Evolutionary conservation across 1,140 invertebrate species (phyloP), one percentile per base, ranked within the genome.

Genomic region (Brachionus rotundiformis): DNA sequence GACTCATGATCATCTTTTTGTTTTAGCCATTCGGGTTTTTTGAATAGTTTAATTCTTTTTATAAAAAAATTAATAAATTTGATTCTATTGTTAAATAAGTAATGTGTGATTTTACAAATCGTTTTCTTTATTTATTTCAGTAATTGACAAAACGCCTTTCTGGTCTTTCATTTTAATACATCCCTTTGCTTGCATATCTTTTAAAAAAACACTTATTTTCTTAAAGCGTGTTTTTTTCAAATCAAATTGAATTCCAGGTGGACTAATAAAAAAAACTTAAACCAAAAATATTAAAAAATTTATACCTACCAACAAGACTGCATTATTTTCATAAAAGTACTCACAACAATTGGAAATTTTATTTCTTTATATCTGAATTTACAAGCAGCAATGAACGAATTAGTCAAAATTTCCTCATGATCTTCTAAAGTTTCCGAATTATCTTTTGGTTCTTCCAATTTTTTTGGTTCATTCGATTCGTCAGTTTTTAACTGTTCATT

Each of bases 301-400:
- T 1, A 25, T 23, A 8, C 47, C 54, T 54, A 79, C 76, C 76
- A 79, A 54, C 76, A 79, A 4, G 76, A 33, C 31, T 79, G 76
- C 47, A 79, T 79, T 29, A n/a, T 79, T 79, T 79, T 79, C 33
- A 63, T 79, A 79, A 79, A 79, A 27, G 76, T 79, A 25, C 76
- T 79, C n/a, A 79, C 54, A 10, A 79, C 49, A 8, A 79, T 8
- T 8, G 76, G 76, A 29, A 79, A 25, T 54, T 79, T 79, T 11
- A 79, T 33, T 54, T 79, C 76, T 79, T 79, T 79, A n/a, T 13
- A 16, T 54, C 31, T 79, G 47, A 79, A 79, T 79, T 79, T 79
- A 19, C 47, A 63, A 16, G 76, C 76, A 3, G 29, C 16, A 13
- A 54, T 4, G 23, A 79, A 59, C 13, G 76, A 54, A 16, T 79